Percentiles rank a stretch among this genome's conserved stretches.
phyloP scores from a whole-genome alignment of 2,888 invertebrate genomes.

The Scaeva pyrastri region DNA sequence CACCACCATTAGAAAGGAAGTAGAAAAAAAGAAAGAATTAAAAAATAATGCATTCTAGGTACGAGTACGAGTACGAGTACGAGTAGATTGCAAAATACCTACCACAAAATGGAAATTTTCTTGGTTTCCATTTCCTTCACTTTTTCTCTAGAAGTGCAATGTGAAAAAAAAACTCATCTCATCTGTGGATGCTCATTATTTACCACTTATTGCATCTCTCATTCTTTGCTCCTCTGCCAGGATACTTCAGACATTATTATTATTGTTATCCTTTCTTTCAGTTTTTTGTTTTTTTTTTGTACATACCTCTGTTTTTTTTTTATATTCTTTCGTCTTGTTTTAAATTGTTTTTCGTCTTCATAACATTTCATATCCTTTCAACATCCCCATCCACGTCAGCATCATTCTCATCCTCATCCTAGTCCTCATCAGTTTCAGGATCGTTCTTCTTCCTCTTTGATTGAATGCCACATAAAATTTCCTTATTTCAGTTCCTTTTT shows the following conservation, averaged over 20 bases:
- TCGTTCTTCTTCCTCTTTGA: conserved; percentile 34
- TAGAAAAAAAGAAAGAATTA: background rate
- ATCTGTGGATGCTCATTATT: conserved; percentile 50
- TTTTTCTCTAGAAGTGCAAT: background rate
- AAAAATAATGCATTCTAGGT: conserved; percentile 3
- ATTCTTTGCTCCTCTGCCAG: background rate
- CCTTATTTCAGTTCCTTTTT: conserved; percentile 3
- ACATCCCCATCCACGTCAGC: conserved; percentile 26
- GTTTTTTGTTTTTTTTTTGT: background rate
- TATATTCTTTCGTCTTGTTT: conserved; percentile 5
- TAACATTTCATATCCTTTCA: conserved; percentile 13
- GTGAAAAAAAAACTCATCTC: conserved; percentile 36
- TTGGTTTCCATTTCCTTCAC: conserved; percentile 3
- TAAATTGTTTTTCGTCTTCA: conserved; percentile 22
- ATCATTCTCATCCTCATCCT: conserved; percentile 27
- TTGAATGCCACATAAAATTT: conserved; percentile 49
- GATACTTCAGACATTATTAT: conserved; percentile 36
- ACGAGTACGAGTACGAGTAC: no score
- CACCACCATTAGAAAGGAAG: no score
- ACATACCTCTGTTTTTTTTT: background rate
- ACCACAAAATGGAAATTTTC: conserved; percentile 29
- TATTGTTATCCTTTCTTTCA: conserved; percentile 19
- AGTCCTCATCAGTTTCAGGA: background rate
- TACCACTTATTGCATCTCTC: conserved; percentile 58
- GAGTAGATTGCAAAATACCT: background rate